Evolutionary conservation across 2,113 vertebrate species (phyloP).

Genomic region (Ploceus nigricollis): DNA sequence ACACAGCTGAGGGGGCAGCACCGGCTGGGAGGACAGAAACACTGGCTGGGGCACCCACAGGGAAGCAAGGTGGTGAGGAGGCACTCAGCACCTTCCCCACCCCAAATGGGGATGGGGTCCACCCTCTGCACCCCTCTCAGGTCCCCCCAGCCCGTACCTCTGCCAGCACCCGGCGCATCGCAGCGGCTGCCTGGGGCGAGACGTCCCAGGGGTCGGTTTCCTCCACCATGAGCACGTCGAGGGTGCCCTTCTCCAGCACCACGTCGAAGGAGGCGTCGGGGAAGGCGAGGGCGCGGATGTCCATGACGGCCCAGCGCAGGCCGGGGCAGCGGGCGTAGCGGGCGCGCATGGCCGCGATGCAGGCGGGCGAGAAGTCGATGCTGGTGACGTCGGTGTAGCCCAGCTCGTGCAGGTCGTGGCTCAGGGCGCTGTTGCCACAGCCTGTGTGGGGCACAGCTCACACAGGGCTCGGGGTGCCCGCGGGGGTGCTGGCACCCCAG

Average conservation of each 20-base stretch:
- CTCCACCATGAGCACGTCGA: conserved; percentile 87
- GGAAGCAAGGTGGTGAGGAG: not conserved
- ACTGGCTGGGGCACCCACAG: rapidly evolving
- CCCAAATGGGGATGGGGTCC: rapidly evolving
- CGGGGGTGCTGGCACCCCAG: not conserved
- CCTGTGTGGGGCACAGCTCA: conserved; percentile 67
- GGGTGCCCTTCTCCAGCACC: conserved; percentile 88
- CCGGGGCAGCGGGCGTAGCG: conserved; percentile 69
- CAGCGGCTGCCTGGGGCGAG: conserved; percentile 63
- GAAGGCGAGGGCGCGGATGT: conserved; percentile 79
- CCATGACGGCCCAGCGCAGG: conserved; percentile 90
- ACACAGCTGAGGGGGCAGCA: not conserved
- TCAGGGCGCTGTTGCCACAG: conserved; percentile 92
- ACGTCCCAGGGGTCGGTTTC: conserved; percentile 84
- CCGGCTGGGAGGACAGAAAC: rapidly evolving
- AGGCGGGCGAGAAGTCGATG: conserved; percentile 89
- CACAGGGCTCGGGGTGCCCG: rapidly evolving
- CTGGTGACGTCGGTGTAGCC: conserved; percentile 85
- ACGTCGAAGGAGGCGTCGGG: conserved; percentile 79
- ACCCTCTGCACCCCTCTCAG: not conserved
- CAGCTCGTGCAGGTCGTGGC: conserved; percentile 77
- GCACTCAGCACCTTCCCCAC: not conserved
- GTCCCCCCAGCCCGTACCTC: conserved; percentile 73
- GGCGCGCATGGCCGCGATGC: conserved; percentile 80
- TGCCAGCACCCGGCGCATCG: conserved; percentile 78